Conservation (phyloP, 2,113 vertebrate species). For the Leucoraja erinaceus region DNA sequence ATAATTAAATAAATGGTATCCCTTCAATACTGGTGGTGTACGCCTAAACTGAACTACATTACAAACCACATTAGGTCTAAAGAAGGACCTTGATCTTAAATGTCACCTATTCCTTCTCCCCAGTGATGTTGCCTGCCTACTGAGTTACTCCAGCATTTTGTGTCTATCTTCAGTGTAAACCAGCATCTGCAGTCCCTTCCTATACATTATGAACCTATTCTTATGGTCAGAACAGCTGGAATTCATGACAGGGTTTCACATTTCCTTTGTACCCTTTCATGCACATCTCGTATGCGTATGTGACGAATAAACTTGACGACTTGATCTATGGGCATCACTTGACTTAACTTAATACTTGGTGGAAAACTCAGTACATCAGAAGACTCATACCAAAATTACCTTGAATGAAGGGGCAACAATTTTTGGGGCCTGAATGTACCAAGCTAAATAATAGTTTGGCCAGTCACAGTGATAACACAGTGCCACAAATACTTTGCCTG, state of each 20-base stretch:
- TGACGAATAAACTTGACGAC: no score
- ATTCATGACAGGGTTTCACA: neutral
- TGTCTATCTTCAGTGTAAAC: no score
- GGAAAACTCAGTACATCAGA: neutral
- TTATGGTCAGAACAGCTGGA: neutral
- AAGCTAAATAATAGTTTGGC: neutral
- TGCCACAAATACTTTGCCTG: constrained; percentile 2
- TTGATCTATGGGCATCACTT: no score
- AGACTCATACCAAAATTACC: neutral
- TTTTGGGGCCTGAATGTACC: neutral
- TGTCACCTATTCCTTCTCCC: no score
- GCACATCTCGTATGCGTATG: no score
- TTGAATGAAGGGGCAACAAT: neutral
- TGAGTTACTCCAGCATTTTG: no score
- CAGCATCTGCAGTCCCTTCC: no score
- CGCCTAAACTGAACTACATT: neutral
- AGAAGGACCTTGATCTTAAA: no score
- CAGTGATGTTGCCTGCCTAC: no score
- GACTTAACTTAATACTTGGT: neutral
- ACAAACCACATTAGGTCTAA: no score
- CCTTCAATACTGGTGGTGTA: neutral
- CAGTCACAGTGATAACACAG: neutral
- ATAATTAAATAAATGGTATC: neutral
- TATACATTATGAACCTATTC: neutral
- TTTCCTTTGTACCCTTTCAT: neutral